Evolutionary conservation across 2,113 vertebrate genomes (phyloP), one percentile per base, ranked within the genome.

Genomic region (Pterophyllum scalare): DNA sequence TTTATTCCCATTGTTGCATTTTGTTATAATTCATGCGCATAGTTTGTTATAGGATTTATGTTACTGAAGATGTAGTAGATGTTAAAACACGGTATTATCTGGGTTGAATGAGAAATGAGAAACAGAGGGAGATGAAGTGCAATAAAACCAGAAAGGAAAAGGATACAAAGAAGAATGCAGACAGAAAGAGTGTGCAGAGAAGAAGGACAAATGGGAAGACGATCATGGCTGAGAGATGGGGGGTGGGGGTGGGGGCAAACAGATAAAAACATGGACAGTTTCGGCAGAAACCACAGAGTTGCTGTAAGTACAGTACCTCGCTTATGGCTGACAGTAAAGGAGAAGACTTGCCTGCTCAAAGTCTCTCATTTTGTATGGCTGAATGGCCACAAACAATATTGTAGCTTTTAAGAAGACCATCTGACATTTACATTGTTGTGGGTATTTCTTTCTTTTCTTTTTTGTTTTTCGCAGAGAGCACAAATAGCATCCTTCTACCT

Each of bases 31-130:
- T 78, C 49, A 40, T 67, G 28, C 13, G 3, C 22, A 77, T 22
- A 19, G 14, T 52, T 89, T 84, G 79, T 79, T 65, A 84, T 79
- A 61, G 83, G 82, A 92, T 88, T 84, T 61, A 81, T 79, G 75
- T 87, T 83, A 31, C 84, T 88, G 61, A 80, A 87, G 84, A 90
- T 79, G 65, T 64, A 65, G 77, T 56, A 72, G 60, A 87, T 85
- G 28, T 82, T 58, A 82, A 91, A 90, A 60, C 38, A 9, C 61
- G 40, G 59, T 19, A 52, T 60, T 28, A 33, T 61, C 43, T 60
- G 24, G 15, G 57, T 52, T 79, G 40, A 33, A 24, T 24, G 33
- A 80, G 15, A 28, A 6, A 15, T 2, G 20, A n/a, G 26, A 80
- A 19, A 43, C n/a, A 17, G 28, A 70, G 14, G 22, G 43, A 79